phyloP scores from a whole-genome alignment of 2,113 vertebrate species.

The Chloroceryle aenea region DNA sequence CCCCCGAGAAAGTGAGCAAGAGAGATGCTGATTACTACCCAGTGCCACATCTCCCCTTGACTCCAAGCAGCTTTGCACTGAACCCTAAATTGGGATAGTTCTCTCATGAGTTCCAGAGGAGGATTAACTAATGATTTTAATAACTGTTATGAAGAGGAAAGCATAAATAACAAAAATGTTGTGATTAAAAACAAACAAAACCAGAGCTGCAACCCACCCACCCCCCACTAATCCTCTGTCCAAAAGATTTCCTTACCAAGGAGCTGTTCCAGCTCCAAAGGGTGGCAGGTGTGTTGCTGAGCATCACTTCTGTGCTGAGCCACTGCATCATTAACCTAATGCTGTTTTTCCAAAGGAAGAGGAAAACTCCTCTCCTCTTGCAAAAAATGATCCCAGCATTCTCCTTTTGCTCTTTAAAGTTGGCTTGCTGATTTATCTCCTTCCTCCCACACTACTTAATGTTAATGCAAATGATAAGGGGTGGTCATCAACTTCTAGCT shows the following conservation, averaged over 20 bases:
- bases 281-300: neutral
- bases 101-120: neutral
- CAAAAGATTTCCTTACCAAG: neutral
- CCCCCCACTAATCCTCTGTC: neutral
- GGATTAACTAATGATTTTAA: neutral
- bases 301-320: neutral
- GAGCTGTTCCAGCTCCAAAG: neutral
- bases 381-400: neutral
- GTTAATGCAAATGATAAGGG: neutral
- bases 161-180: neutral
- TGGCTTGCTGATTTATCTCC: constrained; percentile 12
- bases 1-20: neutral
- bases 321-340: neutral
- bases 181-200: neutral
- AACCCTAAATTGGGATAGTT: neutral
- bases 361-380: neutral
- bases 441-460: neutral
- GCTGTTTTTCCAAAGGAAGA: neutral
- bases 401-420: neutral
- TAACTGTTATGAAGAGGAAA: neutral
- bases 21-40: neutral
- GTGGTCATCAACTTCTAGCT: neutral
- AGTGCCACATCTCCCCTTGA: too few relatives aligned
- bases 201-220: neutral
- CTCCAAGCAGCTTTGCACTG: neutral